A percentile compares a stretch with the other conserved stretches of the same genome.
Conservation (phyloP, 2,113 vertebrate species). For the Scartelaos histophorus region DNA sequence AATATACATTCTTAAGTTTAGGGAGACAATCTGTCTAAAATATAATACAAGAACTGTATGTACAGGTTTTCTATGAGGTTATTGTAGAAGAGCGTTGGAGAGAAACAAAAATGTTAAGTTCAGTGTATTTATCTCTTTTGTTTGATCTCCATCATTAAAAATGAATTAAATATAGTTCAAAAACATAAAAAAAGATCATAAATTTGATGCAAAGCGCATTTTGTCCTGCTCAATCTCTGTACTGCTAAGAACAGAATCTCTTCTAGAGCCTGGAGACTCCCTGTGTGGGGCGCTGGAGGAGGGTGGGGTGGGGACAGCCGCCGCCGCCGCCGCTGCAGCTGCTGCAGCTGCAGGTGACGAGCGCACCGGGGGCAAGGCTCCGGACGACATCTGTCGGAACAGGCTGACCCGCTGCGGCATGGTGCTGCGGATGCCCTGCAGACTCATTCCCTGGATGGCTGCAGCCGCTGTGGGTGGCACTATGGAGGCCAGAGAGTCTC, state of each 20-base stretch:
- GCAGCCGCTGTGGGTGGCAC: conserved; percentile 75
- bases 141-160: conserved; percentile 72
- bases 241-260: conserved; percentile 88
- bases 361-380: conserved; percentile 87
- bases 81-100: conserved; percentile 74
- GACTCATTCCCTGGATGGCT: conserved; percentile 72
- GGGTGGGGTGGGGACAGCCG: conserved; percentile 54
- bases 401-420: conserved; percentile 89
- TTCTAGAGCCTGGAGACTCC: conserved; percentile 82
- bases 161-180: conserved; percentile 68
- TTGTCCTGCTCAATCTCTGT: conserved; percentile 95
- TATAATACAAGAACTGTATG: conserved; percentile 87
- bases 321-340: conserved; percentile 36
- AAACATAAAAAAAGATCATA: conserved; percentile 85
- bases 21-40: conserved; percentile 89
- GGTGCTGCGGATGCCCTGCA: conserved; percentile 79
- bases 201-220: conserved; percentile 95
- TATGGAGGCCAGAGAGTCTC: conserved; percentile 89
- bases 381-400: conserved; percentile 96
- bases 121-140: conserved; percentile 70
- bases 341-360: conserved; percentile 60
- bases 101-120: conserved; percentile 80
- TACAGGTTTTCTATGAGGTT: conserved; percentile 85
- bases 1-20: conserved; percentile 89
- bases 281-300: conserved; percentile 79